Conservation (phyloP, 92 coral and sea anemone species). For the Nematostella vectensis region DNA sequence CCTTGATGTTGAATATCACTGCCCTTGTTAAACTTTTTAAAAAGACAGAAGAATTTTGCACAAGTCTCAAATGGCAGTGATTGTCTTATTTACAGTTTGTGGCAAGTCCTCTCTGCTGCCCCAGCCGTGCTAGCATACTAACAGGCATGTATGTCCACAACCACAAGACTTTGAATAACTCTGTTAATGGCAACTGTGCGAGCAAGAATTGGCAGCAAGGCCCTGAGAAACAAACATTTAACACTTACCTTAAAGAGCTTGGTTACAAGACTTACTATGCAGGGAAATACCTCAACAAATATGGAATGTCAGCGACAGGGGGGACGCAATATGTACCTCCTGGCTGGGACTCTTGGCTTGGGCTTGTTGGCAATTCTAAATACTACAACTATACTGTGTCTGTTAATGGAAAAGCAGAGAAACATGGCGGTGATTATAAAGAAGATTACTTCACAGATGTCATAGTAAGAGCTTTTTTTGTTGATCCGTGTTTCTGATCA, state of each 20-base stretch:
- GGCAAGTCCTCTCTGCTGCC: slow-evolving; percentile 75
- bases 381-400: slow-evolving; percentile 69
- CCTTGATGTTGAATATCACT: not conserved
- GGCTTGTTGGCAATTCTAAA: slow-evolving; percentile 71
- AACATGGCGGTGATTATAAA: slow-evolving; percentile 39
- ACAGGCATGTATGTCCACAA: slow-evolving; percentile 75
- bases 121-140: slow-evolving; percentile 75
- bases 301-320: slow-evolving; percentile 42
- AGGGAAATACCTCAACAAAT: slow-evolving; percentile 70
- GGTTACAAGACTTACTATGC: slow-evolving; percentile 66
- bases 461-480: slow-evolving; percentile 36
- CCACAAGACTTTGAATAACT: slow-evolving; percentile 60
- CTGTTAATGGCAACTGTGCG: slow-evolving; percentile 64
- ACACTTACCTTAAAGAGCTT: slow-evolving; percentile 35
- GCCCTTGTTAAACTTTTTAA: not conserved
- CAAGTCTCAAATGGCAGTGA: too few species aligned
- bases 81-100: slow-evolving; percentile 43
- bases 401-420: slow-evolving; percentile 70
- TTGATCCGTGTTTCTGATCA: too few species aligned
- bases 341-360: slow-evolving; percentile 82
- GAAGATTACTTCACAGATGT: slow-evolving; percentile 67
- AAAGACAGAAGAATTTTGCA: too few species aligned
- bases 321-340: slow-evolving; percentile 79
- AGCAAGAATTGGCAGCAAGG: slow-evolving; percentile 66
- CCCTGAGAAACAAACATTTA: slow-evolving; percentile 61